Evolutionary conservation across 2,113 vertebrate genomes (phyloP).

Genomic region (Thinocorus orbignyianus): DNA sequence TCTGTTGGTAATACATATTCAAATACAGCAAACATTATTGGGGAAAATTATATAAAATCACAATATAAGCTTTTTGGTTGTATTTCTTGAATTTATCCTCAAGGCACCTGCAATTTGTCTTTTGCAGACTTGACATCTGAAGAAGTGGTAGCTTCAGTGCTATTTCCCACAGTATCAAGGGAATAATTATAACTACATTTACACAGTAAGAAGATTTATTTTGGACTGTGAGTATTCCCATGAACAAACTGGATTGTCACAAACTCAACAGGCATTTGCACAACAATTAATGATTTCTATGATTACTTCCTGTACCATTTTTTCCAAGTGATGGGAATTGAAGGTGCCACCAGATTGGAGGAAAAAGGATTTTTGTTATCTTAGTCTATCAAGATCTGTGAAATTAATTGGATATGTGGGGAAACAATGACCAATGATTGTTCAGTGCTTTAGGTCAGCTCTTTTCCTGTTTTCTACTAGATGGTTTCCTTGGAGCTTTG

Average conservation of each 20-base stretch:
- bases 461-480: not conserved
- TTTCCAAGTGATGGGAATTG: not conserved
- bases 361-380: not conserved
- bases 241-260: not conserved
- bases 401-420: not conserved
- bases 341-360: not conserved
- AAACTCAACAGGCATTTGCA: not conserved
- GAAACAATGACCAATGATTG: not conserved
- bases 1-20: slow-evolving; percentile 49
- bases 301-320: not conserved
- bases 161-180: not conserved
- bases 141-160: not conserved
- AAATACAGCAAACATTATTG: slow-evolving; percentile 42
- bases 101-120: not conserved
- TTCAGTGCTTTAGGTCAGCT: not conserved
- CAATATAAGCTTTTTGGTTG: not conserved
- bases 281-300: not conserved
- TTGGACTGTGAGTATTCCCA: not conserved
- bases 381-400: not conserved
- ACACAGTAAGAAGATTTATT: not conserved
- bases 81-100: slow-evolving; percentile 12
- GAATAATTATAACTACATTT: not conserved
- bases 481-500: not conserved
- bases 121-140: not conserved
- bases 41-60: slow-evolving; percentile 34